Evolutionary conservation across 2,113 vertebrate genomes (phyloP).

Genomic region (Ibidorhyncha struthersii): DNA sequence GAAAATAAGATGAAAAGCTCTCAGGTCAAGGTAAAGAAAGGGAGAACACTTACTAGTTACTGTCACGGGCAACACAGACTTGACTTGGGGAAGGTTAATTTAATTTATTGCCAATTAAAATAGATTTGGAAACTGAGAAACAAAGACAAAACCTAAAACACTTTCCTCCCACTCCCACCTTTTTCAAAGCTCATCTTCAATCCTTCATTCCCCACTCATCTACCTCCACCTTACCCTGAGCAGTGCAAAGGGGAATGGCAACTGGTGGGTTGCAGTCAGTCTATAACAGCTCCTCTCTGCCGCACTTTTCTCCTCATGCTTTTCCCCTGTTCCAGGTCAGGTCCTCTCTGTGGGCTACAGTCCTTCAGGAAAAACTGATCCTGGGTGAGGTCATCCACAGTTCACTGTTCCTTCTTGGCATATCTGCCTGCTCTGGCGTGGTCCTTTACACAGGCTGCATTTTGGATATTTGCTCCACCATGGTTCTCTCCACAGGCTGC

Average conservation of each 20-base stretch:
- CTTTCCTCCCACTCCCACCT: rapidly evolving
- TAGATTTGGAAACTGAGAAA: background rate
- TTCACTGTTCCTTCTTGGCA: background rate
- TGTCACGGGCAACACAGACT: background rate
- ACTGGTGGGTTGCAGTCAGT: rapidly evolving
- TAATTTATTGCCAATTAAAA: background rate
- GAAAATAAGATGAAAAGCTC: background rate
- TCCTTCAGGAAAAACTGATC: background rate
- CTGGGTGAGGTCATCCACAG: rapidly evolving
- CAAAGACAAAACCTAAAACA: background rate
- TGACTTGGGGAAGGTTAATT: background rate
- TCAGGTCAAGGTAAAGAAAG: background rate
- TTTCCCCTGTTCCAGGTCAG: background rate
- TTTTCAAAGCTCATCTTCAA: background rate
- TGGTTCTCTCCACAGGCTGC: background rate
- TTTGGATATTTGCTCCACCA: background rate
- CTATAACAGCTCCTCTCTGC: background rate
- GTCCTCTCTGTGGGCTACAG: background rate
- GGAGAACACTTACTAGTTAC: background rate
- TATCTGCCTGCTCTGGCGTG: rapidly evolving
- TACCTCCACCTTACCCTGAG: background rate
- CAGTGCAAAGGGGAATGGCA: background rate
- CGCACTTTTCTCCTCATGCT: background rate
- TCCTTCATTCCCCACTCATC: background rate
- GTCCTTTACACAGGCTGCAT: background rate